Conservation (phyloP, 2,113 vertebrate species). For the Phrynosoma blainvillii region DNA sequence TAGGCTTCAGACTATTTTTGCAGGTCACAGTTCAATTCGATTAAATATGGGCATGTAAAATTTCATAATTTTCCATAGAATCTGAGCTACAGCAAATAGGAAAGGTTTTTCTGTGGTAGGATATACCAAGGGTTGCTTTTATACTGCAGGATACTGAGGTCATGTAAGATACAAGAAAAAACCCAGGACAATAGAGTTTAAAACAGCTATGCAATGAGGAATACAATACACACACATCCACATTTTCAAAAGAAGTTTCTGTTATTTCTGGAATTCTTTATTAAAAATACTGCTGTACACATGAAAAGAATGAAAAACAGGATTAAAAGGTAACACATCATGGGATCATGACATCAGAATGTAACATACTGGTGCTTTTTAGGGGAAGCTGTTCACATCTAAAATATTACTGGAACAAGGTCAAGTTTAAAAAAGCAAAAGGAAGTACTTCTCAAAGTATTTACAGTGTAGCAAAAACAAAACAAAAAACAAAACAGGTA, state of each 20-base stretch:
- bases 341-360: conserved; percentile 80
- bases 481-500: conserved; percentile 64
- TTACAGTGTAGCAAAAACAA: conserved; percentile 80
- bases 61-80: background rate
- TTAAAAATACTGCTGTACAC: conserved; percentile 99
- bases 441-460: conserved; percentile 78
- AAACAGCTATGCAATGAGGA: background rate
- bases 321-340: conserved; percentile 80
- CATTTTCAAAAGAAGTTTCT: conserved; percentile 52
- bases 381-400: conserved; percentile 77
- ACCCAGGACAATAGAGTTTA: background rate
- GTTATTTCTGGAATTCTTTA: conserved; percentile 95
- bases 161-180: background rate
- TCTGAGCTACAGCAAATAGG: background rate
- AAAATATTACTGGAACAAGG: conserved; percentile 76
- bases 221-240: conserved; percentile 38
- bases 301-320: conserved; percentile 88
- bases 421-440: conserved; percentile 65
- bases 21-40: conserved; percentile 21
- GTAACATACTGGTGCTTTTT: conserved; percentile 81
- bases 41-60: background rate
- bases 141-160: background rate
- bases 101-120: background rate
- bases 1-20: conserved; percentile 10
- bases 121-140: background rate